Percentiles rank a stretch among this genome's conserved stretches.
These are phyloP conservation scores for Sardina pilchardus DNA, from an alignment of 2,113 vertebrate genomes.

Conservation along the genomic window DNA sequence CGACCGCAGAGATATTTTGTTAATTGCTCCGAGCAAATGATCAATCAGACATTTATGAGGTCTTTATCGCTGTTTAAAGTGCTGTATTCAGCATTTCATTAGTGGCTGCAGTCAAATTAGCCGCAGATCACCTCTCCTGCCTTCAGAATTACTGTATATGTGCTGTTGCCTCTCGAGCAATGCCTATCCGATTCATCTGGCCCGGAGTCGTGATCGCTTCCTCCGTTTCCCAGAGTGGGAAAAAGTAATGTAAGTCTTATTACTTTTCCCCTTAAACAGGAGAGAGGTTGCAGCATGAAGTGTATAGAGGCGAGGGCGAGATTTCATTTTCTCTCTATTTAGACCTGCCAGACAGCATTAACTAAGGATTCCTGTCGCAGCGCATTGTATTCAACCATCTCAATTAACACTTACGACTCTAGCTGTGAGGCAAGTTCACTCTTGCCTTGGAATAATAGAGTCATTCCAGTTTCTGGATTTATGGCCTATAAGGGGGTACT, in stretches of 20 bases:
- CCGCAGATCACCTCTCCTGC: background rate
- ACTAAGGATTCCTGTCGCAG: conserved; percentile 53
- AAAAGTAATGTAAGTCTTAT: conserved; percentile 40
- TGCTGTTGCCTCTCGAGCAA: background rate
- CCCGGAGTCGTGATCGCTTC: background rate
- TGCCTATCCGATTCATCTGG: background rate
- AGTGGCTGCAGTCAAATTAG: conserved; percentile 8
- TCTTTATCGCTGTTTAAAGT: conserved; percentile 18
- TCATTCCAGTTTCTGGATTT: conserved; percentile 49
- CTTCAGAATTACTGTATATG: conserved; percentile 3
- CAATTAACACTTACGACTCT: conserved; percentile 67
- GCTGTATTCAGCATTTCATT: conserved; percentile 20
- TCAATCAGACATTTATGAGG: conserved; percentile 39
- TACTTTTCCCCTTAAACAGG: conserved; percentile 38
- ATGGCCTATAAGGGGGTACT: conserved; percentile 41
- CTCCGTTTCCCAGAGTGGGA: conserved; percentile 18
- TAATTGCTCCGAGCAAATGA: conserved; percentile 32
- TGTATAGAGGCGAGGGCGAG: conserved; percentile 33
- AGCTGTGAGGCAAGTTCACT: conserved; percentile 57
- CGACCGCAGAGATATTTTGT: background rate
- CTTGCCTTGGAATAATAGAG: conserved; percentile 51
- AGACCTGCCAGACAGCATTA: conserved; percentile 53
- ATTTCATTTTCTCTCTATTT: conserved; percentile 62
- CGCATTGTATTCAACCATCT: conserved; percentile 47
- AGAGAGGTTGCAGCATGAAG: conserved; percentile 34